These are phyloP conservation scores for Odontophorus gujanensis DNA, from an alignment of 2,113 vertebrate species.

Conservation along the genomic window DNA sequence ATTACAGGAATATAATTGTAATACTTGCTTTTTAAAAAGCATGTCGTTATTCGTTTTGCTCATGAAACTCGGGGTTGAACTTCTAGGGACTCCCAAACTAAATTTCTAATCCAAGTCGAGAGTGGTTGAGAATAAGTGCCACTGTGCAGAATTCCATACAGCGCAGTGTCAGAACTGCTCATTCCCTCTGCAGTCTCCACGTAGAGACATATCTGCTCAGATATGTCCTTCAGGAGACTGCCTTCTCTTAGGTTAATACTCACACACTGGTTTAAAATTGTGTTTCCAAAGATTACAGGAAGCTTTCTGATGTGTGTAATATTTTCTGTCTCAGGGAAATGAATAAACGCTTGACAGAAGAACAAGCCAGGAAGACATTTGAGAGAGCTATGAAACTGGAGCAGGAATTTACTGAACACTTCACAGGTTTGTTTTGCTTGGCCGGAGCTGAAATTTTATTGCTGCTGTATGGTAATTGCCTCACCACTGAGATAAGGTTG, in stretches of 20 bases:
- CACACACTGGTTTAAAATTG: not conserved
- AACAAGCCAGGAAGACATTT: constrained; percentile 94
- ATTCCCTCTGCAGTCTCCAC: not conserved
- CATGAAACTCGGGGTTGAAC: not conserved
- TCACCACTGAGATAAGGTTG: not conserved
- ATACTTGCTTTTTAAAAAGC: not conserved
- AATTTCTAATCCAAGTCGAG: not conserved
- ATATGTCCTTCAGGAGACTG: not conserved
- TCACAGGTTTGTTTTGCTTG: constrained; percentile 87
- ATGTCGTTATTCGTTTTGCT: not conserved
- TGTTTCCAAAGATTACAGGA: not conserved
- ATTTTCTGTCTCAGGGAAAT: constrained; percentile 87
- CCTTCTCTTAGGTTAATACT: not conserved
- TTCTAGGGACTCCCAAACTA: not conserved
- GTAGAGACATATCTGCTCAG: not conserved
- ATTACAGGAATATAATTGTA: not conserved
- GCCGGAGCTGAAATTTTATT: not conserved
- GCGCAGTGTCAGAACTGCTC: not conserved
- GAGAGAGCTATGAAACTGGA: constrained; percentile 96
- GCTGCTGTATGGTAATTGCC: not conserved
- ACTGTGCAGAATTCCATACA: not conserved
- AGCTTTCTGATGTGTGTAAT: not conserved
- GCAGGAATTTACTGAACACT: constrained; percentile 98
- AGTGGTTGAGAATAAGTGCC: not conserved
- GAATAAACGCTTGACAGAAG: constrained; percentile 96